Conservation (phyloP, 2,113 vertebrate species). For the Spheniscus mendiculus region DNA sequence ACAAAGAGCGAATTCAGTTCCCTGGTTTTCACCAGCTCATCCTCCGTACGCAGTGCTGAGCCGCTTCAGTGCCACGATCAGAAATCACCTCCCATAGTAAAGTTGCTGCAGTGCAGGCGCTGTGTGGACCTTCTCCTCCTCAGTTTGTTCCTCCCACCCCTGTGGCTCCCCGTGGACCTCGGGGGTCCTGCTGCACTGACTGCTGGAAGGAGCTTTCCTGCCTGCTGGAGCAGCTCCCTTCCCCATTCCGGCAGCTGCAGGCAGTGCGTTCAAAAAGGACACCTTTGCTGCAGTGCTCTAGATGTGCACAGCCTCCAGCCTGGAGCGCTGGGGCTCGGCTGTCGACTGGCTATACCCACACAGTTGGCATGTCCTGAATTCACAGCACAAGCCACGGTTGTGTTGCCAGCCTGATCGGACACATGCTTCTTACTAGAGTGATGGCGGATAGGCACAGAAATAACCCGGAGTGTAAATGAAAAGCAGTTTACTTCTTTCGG, state of each 20-base stretch:
- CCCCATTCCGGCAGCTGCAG: not conserved
- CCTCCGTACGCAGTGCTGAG: not conserved
- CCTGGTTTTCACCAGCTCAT: not conserved
- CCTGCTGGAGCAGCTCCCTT: not conserved
- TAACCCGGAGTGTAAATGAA: not conserved
- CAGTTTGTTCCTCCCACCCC: not conserved
- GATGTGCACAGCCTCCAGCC: fast-evolving
- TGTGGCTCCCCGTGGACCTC: not conserved
- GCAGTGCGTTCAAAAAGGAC: not conserved
- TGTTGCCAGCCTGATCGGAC: not conserved
- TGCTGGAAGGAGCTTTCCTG: not conserved
- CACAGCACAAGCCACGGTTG: fast-evolving
- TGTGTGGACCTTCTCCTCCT: not conserved
- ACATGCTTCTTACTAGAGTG: too few species aligned
- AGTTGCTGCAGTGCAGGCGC: not conserved
- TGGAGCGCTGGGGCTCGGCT: fast-evolving
- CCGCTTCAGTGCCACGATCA: not conserved
- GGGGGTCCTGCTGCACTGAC: not conserved
- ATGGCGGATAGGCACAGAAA: not conserved
- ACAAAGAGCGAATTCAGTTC: not conserved
- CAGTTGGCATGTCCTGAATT: fast-evolving
- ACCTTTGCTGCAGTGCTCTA: not conserved
- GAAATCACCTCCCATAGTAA: not conserved
- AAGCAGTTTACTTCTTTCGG: not conserved
- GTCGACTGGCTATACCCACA: too few species aligned